Conservation (phyloP, 2,797 vertebrate genomes). For the Micropoecilia bifurca region DNA sequence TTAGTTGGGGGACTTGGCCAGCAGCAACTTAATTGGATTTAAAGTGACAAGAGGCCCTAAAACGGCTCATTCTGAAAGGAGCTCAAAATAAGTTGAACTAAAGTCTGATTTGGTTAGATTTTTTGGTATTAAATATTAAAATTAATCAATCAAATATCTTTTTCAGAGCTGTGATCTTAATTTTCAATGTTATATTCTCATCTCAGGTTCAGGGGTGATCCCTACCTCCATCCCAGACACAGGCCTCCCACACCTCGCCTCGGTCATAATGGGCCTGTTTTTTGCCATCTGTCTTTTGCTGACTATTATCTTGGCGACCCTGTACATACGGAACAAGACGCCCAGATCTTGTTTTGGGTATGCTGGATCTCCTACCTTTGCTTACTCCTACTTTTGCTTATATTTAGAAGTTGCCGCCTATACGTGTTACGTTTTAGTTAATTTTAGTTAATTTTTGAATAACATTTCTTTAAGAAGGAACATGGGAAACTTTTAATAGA, state of each 20-base stretch:
- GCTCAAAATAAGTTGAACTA: not conserved
- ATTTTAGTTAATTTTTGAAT: not conserved
- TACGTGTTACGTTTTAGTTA: not conserved
- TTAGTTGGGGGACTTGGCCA: too few relatives aligned
- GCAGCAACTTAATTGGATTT: too few relatives aligned
- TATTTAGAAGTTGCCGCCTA: not conserved
- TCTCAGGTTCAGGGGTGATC: conserved; percentile 69
- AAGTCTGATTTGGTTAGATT: not conserved
- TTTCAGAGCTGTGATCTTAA: not conserved
- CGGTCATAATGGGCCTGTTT: conserved; percentile 83
- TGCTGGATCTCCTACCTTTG: conserved; percentile 41
- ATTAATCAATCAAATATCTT: not conserved
- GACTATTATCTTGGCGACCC: conserved; percentile 79
- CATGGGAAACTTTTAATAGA: conserved; percentile 16
- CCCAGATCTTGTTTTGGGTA: conserved; percentile 86
- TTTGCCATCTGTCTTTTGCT: conserved; percentile 82
- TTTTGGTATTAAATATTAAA: not conserved
- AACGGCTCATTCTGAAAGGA: too few relatives aligned
- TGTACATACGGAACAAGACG: conserved; percentile 82
- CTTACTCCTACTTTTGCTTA: conserved; percentile 12
- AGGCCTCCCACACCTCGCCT: conserved; percentile 71
- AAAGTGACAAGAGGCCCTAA: too few relatives aligned
- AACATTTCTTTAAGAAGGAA: conserved; percentile 22
- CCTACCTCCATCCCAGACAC: conserved; percentile 85
- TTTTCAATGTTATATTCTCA: conserved; percentile 5